Evolutionary conservation across 2,797 vertebrate genomes (phyloP), one percentile per base, ranked within the genome.

Genomic region (Coregonus suidteri): DNA sequence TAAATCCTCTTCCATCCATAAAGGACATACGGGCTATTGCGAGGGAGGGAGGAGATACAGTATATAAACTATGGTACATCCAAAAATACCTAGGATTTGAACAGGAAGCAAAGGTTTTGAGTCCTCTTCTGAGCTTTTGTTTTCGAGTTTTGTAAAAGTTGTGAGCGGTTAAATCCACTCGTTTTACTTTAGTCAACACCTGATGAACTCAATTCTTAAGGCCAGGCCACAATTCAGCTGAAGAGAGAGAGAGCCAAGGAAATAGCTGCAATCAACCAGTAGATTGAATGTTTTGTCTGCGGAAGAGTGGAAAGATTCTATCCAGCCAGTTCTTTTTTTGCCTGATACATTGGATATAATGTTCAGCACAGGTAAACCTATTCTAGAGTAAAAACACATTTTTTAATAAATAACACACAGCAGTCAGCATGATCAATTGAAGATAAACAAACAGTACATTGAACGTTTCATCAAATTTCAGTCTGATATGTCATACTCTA

Each of bases 241-340:
- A 88, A 85, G 85, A 87, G 84, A 90, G 83, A 83, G 81, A 77
- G 79, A 85, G 88, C 25, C 25, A 86, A 34, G 31, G 83, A 92
- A 92, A 90, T 88, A 84, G 79, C 87, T 85, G 85, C 90, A 91
- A 91, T 90, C 88, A 89, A 79, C 82, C 81, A 72, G 77, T 74
- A 86, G 87, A 91, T 90, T 90, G 89, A 89, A 88, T 91, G 89
- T 91, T 92, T 67, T 85, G 84, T 90, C 86, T 88, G 81, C 90
- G 90, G 84, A 89, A 89, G 86, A 88, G 84, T 86, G 89, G 31
- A 34, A 34, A 34, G 31, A 34, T 34, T 34, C 31, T 34, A 34
- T 34, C 31, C 3, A 34, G 31, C 31, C 31, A 3, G 2, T 34
- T 34, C 86, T 80, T 82, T 73, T 62, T 77, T 75, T 77, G 81